Base-by-base conservation (phyloP, 2,797 vertebrate genomes). In the Tarsius wallacei region DNA sequence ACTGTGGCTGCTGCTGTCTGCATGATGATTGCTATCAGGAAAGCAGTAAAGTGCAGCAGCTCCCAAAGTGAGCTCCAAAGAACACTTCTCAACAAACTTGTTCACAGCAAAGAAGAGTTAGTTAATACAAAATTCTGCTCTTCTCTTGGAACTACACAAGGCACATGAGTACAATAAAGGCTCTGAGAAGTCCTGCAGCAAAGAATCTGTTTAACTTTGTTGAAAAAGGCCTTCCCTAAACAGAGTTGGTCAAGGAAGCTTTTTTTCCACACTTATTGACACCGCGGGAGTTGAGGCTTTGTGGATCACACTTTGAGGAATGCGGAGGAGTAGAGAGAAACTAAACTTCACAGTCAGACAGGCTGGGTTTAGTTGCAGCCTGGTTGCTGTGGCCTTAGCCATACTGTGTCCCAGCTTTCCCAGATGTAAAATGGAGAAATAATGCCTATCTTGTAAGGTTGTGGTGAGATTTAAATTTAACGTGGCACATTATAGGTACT, bases 171-270 rank as follows among this genome's bases (percentile, higher is more conserved):
- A 4, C 4, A 49, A 59, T 36, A 66, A 81, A 51, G 82, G 33
- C 71, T 80, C 86, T 76, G 83, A 76, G 71, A 94, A 73, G 42
- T 78, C 51, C 73, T 86, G n/a, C 28, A 28, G 78, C 53, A 70
- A 74, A 63, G 5, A 77, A n/a, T 28, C 26, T 33, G 6, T 64
- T 78, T 64, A 36, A 47, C 74, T 66, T 91, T 77, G 31, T 84
- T 80, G 93, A 85, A 78, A 85, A 66, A 3, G 15, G 70, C 7
- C 71, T 84, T 74, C 28, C 17, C 57, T 87, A 51, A 73, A 63
- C 26, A 63, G 17, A 87, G 21, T 0, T 55, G 42, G 78, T 19
- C 85, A 36, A 8, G 47, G n/a, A 93, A 84, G 19, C 5, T n/a
- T 73, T 61, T 16, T 31, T 49, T 14, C 16, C 22, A 74, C n/a